Evolutionary conservation across 2,797 vertebrate genomes (phyloP).

Genomic region (Acrossocheilus wenchowensis): DNA sequence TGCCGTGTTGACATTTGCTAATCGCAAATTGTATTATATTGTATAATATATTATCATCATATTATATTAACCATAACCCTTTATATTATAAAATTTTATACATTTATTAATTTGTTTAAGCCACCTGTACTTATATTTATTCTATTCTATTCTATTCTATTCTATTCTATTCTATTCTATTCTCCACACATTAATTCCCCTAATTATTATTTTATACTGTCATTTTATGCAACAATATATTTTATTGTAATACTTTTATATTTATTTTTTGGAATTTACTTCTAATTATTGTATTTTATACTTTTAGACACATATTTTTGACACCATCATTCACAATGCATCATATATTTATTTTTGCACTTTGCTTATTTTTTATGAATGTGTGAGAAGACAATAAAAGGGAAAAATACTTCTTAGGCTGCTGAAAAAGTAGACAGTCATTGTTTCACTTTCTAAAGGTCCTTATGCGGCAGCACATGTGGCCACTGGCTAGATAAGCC

Average conservation of each 20-base stretch:
- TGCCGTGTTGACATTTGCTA: too few relatives aligned
- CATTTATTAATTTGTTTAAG: not conserved
- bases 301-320: not conserved
- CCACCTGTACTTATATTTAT: not conserved
- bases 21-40: not conserved
- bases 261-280: not conserved
- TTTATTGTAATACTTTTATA: too few relatives aligned
- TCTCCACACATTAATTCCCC: not conserved
- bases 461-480: not conserved
- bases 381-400: not conserved
- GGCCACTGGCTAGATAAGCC: slow-evolving; percentile 16
- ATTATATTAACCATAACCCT: not conserved
- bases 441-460: not conserved
- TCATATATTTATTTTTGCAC: not conserved
- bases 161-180: not conserved
- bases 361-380: not conserved
- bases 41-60: not conserved
- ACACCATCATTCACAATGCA: not conserved
- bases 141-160: too few relatives aligned
- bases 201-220: not conserved
- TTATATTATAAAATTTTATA: not conserved
- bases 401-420: not conserved
- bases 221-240: not conserved
- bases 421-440: not conserved
- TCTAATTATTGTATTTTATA: not conserved